Percentiles rank a stretch among this genome's conserved stretches.
Evolutionary conservation across 2,113 vertebrate genomes (phyloP).

Genomic region (Sitta europaea): DNA sequence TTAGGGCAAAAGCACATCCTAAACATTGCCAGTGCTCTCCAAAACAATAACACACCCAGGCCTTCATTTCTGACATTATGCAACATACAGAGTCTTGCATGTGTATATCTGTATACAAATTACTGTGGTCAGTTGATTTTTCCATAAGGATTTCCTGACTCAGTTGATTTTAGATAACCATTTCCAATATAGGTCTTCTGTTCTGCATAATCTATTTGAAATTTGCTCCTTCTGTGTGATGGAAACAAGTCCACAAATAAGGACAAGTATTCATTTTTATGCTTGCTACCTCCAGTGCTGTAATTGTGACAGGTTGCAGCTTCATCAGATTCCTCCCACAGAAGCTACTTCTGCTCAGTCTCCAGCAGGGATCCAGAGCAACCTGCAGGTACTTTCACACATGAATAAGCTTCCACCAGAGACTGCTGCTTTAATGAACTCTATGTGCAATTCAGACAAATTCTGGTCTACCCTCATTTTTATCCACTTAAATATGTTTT

Average conservation of each 20-base stretch:
- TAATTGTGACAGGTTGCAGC: background rate
- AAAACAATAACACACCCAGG: background rate
- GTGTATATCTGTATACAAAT: background rate
- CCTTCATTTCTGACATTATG: background rate
- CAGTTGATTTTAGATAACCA: background rate
- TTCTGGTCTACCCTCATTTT: background rate
- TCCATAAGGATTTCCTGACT: background rate
- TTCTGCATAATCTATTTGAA: background rate
- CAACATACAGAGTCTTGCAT: background rate
- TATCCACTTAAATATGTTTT: background rate
- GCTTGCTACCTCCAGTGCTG: background rate
- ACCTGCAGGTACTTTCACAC: background rate
- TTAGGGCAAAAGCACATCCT: background rate
- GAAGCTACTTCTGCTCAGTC: background rate
- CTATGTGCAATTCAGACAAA: background rate
- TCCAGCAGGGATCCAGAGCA: background rate
- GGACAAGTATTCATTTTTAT: background rate
- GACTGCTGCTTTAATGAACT: background rate
- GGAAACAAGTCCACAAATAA: background rate
- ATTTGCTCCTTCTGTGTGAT: background rate
- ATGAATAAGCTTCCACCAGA: background rate
- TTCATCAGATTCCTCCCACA: background rate
- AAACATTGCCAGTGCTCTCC: accelerated
- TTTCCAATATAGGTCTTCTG: background rate
- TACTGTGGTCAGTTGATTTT: background rate